phyloP scores from a whole-genome alignment of 23 tunicate genomes.

The Trididemnum nubilum region DNA sequence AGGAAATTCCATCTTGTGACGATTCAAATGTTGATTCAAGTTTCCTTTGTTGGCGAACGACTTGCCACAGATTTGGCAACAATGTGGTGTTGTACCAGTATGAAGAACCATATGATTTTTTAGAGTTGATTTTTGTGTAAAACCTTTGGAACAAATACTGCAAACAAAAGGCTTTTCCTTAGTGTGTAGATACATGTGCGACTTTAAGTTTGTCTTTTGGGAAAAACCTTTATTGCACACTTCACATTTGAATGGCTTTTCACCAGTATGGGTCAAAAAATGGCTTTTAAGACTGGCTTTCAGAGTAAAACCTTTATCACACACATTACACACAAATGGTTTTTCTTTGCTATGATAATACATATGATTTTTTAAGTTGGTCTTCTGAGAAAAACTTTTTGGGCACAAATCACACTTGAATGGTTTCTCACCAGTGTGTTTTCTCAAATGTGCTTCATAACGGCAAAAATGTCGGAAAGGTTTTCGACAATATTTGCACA shows the following conservation, averaged over 20 bases:
- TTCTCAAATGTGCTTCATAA: background rate
- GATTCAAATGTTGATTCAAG: background rate
- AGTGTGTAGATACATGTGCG: background rate
- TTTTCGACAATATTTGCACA: background rate
- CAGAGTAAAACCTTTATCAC: conserved; percentile 14
- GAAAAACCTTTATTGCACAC: conserved; percentile 3
- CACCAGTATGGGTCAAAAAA: conserved; percentile 27
- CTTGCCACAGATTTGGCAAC: conserved; percentile 19
- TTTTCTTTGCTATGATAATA: conserved; percentile 23
- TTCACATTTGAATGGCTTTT: conserved; percentile 14
- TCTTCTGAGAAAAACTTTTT: conserved; percentile 7
- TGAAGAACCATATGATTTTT: conserved; percentile 18
- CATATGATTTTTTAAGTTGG: background rate
- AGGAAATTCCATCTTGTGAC: background rate
- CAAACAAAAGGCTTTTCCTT: background rate
- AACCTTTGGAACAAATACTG: background rate
- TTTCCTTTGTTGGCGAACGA: background rate
- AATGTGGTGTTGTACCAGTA: conserved; percentile 39
- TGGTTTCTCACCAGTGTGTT: conserved; percentile 20
- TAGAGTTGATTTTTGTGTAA: background rate
- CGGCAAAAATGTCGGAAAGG: background rate
- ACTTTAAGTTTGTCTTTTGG: background rate
- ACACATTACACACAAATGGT: conserved; percentile 8
- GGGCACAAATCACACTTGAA: conserved; percentile 9
- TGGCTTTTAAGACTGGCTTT: background rate